phyloP scores from a whole-genome alignment of 2,113 vertebrate genomes.

The Burhinus oedicnemus region DNA sequence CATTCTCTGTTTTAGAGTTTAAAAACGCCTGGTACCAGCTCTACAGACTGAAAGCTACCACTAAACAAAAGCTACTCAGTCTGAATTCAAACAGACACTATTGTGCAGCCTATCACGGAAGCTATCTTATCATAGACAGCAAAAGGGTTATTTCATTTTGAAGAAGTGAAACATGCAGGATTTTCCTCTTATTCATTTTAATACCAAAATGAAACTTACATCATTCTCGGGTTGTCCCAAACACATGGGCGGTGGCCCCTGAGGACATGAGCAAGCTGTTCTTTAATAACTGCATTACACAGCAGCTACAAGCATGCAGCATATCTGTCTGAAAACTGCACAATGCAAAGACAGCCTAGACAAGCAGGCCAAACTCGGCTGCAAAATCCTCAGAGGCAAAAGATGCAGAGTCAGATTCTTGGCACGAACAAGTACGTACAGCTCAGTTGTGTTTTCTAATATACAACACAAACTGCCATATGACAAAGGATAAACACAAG shows the following conservation, averaged over 20 bases:
- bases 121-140: not conserved
- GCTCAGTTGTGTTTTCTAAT: not conserved
- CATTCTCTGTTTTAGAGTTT: not conserved
- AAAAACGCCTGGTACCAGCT: not conserved
- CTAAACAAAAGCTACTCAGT: not conserved
- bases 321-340: not conserved
- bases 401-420: not conserved
- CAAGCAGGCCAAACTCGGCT: not conserved
- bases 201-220: not conserved
- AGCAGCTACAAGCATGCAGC: not conserved
- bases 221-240: not conserved
- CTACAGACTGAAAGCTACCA: not conserved
- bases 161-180: not conserved
- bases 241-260: not conserved
- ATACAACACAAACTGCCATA: not conserved
- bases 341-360: not conserved
- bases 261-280: not conserved
- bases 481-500: not conserved
- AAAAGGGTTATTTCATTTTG: not conserved
- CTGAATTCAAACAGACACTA: no score
- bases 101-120: not conserved
- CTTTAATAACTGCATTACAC: not conserved
- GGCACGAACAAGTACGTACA: accelerated
- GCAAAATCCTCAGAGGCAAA: not conserved
- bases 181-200: not conserved